These are phyloP conservation scores for Notothenia rossii DNA, from an alignment of 2,113 vertebrate genomes.

Conservation along the genomic window DNA sequence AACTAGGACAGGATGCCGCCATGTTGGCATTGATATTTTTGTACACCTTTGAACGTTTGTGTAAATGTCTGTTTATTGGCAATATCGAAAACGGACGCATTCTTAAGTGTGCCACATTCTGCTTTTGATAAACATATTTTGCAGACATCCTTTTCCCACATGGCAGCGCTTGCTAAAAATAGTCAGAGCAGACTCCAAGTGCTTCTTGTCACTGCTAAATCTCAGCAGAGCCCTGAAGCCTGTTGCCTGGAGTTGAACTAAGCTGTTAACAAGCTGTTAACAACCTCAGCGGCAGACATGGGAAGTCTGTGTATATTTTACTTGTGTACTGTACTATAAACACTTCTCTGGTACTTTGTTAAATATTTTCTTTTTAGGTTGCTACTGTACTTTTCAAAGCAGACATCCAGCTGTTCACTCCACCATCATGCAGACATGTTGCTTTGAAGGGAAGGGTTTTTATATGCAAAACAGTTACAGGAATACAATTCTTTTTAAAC, in stretches of 20 bases:
- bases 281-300: conserved; percentile 53
- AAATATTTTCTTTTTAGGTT: conserved; percentile 28
- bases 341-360: conserved; percentile 36
- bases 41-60: conserved; percentile 15
- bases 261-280: conserved; percentile 76
- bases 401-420: conserved; percentile 52
- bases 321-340: conserved; percentile 48
- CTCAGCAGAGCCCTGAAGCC: conserved; percentile 66
- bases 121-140: conserved; percentile 63
- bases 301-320: conserved; percentile 36
- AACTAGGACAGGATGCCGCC: background rate
- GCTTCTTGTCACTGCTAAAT: conserved; percentile 62
- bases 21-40: conserved; percentile 13
- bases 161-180: conserved; percentile 66
- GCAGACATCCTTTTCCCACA: conserved; percentile 30
- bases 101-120: conserved; percentile 43
- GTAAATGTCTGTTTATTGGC: background rate
- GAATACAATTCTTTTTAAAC: conserved; percentile 47
- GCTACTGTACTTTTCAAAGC: conserved; percentile 53
- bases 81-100: background rate
- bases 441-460: conserved; percentile 56
- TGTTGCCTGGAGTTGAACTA: conserved; percentile 63
- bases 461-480: conserved; percentile 59
- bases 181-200: conserved; percentile 54
- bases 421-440: conserved; percentile 38